A percentile compares a stretch with the other conserved stretches of the same genome.
Conservation (phyloP, 2,113 vertebrate genomes). For the Nematolebias whitei region DNA sequence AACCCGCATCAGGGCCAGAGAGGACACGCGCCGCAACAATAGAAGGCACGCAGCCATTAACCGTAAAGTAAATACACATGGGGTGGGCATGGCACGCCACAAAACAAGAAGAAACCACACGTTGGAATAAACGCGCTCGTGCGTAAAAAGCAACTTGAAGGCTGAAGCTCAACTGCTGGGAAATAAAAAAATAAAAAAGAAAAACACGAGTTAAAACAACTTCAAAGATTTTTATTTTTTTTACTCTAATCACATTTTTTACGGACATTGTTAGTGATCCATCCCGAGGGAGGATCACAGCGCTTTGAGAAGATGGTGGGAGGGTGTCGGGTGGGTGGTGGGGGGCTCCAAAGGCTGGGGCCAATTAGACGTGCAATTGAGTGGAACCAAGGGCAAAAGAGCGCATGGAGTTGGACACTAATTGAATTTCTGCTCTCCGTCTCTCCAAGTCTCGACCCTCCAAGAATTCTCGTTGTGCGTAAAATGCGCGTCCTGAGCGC, state of each 20-base stretch:
- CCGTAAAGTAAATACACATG: conserved; percentile 52
- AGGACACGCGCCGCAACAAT: conserved; percentile 77
- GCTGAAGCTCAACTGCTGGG: too few species aligned
- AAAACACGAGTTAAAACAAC: background rate
- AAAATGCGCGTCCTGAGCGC: conserved; percentile 42
- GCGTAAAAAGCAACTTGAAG: conserved; percentile 5
- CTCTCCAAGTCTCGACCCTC: conserved; percentile 23
- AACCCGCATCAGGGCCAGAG: conserved; percentile 69
- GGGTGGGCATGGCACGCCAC: too few species aligned
- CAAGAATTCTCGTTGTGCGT: conserved; percentile 20
- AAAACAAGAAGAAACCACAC: too few species aligned
- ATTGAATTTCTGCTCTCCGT: conserved; percentile 53
- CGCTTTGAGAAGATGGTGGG: too few species aligned
- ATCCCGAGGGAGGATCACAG: conserved; percentile 39
- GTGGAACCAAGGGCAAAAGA: conserved; percentile 56
- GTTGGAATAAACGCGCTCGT: too few species aligned
- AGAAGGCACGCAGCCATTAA: conserved; percentile 68
- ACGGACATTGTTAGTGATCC: conserved; percentile 14
- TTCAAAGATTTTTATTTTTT: background rate
- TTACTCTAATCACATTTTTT: conserved; percentile 24
- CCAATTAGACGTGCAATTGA: conserved; percentile 71
- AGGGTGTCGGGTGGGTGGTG: too few species aligned
- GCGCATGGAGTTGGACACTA: conserved; percentile 27
- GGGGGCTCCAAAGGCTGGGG: conserved; percentile 25
- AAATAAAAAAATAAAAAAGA: background rate